These are phyloP conservation scores for Drosophila recens DNA, from an alignment of 2,888 invertebrate genomes.

Conservation along the genomic window DNA sequence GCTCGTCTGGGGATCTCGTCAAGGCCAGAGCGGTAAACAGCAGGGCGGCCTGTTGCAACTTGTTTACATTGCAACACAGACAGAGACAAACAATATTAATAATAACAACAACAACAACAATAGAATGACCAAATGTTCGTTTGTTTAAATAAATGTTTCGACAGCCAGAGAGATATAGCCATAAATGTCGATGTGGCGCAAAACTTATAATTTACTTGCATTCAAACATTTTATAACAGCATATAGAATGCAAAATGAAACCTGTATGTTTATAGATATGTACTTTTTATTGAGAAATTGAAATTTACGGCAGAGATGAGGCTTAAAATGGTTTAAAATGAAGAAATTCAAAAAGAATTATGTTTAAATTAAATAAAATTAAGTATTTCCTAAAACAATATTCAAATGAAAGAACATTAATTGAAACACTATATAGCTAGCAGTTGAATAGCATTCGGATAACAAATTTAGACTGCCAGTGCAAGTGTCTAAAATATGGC, in stretches of 20 bases:
- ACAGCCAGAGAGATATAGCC: conserved; percentile 7
- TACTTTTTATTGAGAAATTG: conserved; percentile 4
- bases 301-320: conserved; percentile 12
- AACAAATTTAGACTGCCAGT: neutral
- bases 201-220: conserved; percentile 36
- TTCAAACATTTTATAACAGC: conserved; percentile 18
- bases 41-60: conserved; percentile 54
- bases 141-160: conserved; percentile 34
- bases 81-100: neutral
- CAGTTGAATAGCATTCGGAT: neutral
- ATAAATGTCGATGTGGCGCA: conserved; percentile 29
- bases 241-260: conserved; percentile 6
- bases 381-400: neutral
- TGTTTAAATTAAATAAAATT: neutral
- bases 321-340: neutral
- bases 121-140: conserved; percentile 17
- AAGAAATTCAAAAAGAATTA: neutral
- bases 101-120: conserved; percentile 3
- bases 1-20: conserved; percentile 28
- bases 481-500: neutral
- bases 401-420: neutral
- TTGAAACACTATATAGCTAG: neutral
- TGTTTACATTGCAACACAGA: conserved; percentile 55
- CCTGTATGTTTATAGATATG: conserved; percentile 8
- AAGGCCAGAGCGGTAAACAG: conserved; percentile 50